Evolutionary conservation across 2,888 invertebrate species (phyloP), one percentile per base, ranked within the genome.

Genomic region (Hyles lineata): DNA sequence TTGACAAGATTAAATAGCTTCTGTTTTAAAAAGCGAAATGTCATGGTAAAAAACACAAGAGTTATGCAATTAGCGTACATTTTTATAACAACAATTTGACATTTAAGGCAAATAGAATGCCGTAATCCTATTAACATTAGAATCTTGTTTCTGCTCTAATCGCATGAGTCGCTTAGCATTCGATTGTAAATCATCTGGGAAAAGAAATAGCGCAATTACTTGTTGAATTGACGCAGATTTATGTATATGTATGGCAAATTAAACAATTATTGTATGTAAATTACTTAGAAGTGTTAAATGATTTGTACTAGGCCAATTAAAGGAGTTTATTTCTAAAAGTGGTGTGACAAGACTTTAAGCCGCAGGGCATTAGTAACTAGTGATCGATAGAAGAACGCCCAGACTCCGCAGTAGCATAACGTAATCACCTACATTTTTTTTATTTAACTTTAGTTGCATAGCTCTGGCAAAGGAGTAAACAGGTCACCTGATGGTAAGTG

Each of bases 41-140:
- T 23, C 23, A 50, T 67, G 35, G 19, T 35, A 23, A 43, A 35
- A 50, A 43, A 50, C 29, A 55, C 55, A 19, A 19, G 7, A 67
- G 50, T 67, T 50, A 50, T 23, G 50, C 50, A 67, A 67, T 67
- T 43, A 23, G 17, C 60, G 50, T 25, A 67, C 23, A 23, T 67
- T 67, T 67, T 50, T 50, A 67, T 67, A 50, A 15, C 61, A 15
- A 67, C 67, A 67, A 67, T 50, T 67, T 67, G 67, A 67, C 67
- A 67, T 67, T 67, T 67, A 67, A 67, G 50, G 23, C 50, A 23
- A 43, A 21, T 19, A 29, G 21, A 43, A 50, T 67, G 25, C 43
- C 50, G 50, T 50, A 67, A 50, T 50, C 17, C n/a, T 17, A 67
- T 67, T 67, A 67, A 50, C 50, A 67, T 67, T 43, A 32, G 50